Percentiles rank a stretch among this genome's conserved stretches.
phyloP scores from a whole-genome alignment of 2,888 invertebrate species.

The Coleophora flavipennella region DNA sequence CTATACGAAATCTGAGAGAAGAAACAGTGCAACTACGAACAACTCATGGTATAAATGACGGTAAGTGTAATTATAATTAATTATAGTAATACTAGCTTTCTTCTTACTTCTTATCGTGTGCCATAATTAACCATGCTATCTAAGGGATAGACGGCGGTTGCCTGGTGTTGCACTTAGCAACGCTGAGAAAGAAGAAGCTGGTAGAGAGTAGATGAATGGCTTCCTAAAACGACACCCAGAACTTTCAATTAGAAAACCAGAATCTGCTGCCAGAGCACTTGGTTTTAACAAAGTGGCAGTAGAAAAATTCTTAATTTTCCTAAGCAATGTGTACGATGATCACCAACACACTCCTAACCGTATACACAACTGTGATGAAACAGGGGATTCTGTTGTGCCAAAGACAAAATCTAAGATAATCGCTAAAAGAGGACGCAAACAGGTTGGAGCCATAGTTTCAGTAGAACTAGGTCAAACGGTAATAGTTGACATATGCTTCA shows the following conservation, averaged over 20 bases:
- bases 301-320: too few species aligned
- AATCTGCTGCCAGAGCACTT: conserved; percentile 18
- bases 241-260: conserved; percentile 14
- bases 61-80: too few species aligned
- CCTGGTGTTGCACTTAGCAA: conserved; percentile 16
- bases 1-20: too few species aligned
- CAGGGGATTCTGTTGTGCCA: conserved; percentile 11
- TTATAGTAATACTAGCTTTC: too few species aligned
- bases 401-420: conserved; percentile 14
- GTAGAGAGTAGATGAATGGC: conserved; percentile 14
- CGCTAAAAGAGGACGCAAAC: conserved; percentile 12
- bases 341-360: too few species aligned
- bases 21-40: too few species aligned
- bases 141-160: too few species aligned
- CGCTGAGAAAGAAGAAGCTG: conserved; percentile 14
- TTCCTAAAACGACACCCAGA: conserved; percentile 15
- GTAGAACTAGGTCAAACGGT: conserved; percentile 12
- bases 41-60: too few species aligned
- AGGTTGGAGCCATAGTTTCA: conserved; percentile 12
- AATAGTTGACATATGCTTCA: conserved; percentile 18
- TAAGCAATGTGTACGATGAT: too few species aligned
- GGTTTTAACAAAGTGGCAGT: too few species aligned
- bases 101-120: too few species aligned
- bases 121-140: too few species aligned
- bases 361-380: conserved; percentile 12